Evolutionary conservation across 2,888 invertebrate genomes (phyloP).

Genomic region (Ceratothoa steindachneri): DNA sequence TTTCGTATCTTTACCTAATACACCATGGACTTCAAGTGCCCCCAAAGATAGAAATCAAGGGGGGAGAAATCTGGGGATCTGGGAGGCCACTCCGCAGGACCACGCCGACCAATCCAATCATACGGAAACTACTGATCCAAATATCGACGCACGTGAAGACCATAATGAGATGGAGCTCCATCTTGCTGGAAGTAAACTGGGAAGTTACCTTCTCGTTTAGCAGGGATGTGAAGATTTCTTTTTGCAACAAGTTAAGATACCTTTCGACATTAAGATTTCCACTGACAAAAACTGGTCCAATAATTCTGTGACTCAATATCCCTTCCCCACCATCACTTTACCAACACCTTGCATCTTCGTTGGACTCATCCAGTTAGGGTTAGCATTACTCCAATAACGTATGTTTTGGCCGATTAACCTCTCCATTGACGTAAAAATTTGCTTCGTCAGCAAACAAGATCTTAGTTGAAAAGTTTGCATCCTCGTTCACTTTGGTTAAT

Average conservation of each 20-base stretch:
- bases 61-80: slow-evolving; percentile 7
- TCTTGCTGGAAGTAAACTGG: slow-evolving; percentile 10
- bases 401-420: slow-evolving; percentile 3
- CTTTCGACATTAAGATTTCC: slow-evolving; percentile 8
- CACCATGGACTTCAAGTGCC: slow-evolving; percentile 7
- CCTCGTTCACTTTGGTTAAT: too few species aligned
- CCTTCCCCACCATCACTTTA: slow-evolving; percentile 3
- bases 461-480: too few species aligned
- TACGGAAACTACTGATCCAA: slow-evolving; percentile 9
- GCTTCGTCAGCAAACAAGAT: neutral
- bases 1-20: slow-evolving; percentile 5
- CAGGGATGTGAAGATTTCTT: slow-evolving; percentile 11
- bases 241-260: slow-evolving; percentile 9
- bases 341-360: neutral
- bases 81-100: slow-evolving; percentile 13
- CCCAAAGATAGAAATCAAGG: slow-evolving; percentile 11
- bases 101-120: slow-evolving; percentile 5
- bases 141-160: slow-evolving; percentile 10
- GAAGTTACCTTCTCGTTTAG: slow-evolving; percentile 12
- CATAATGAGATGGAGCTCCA: slow-evolving; percentile 13
- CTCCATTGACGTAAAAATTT: neutral
- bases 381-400: slow-evolving; percentile 2
- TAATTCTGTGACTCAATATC: slow-evolving; percentile 8
- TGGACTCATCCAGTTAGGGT: slow-evolving; percentile 9
- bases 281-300: slow-evolving; percentile 15